Base-by-base conservation (phyloP, 2,888 invertebrate genomes). In the Silvanus unidentatus region DNA sequence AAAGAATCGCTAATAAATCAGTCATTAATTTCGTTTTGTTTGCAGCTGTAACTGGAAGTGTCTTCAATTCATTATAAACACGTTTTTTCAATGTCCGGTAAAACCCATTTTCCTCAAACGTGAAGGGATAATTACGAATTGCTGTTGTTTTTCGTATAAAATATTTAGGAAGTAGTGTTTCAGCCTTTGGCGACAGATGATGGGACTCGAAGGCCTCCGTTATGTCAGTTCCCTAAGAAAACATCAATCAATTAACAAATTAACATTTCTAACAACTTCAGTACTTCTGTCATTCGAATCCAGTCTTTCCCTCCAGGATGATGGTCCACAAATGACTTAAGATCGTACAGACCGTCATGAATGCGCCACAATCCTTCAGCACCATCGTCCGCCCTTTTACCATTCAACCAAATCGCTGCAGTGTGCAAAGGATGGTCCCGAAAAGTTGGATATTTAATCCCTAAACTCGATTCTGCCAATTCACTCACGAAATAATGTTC, bases 291-390 rank as follows among this genome's bases (percentile, higher is more conserved):
- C 40, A 82, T 70, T 14, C 72, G 68, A 39, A 88, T 61, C 88
- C 88, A 89, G 61, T 84, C 82, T 1, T 72, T 60, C 1, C 94
- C 90, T 36, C 93, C 92, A 0, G 95, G 96, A 75, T 96, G 96
- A 35, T 73, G 75, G 5, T 80, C 70, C 2, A 86, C 73, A 65
- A 92, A 97, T 15, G 78, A 75, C 0, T 80, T 81, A 28, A 97
- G 76, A 70, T 96, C 89, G 66, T 96, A 96, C 16, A 96, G 72
- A 41, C 75, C 73, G 66, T 88, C 77, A 55, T 83, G 74, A 16
- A 88, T 77, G 50, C 89, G 76, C 88, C 89, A 89, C 2, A 86
- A 68, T 10, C 79, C 81, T 63, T 86, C 85, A 0, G 85, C 84
- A 3, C 82, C 82, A 54, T 87, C 87, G 55, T 85, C 82, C 55